Evolutionary conservation across 2,888 invertebrate genomes (phyloP).

Genomic region (Drosophila bunnanda): DNA sequence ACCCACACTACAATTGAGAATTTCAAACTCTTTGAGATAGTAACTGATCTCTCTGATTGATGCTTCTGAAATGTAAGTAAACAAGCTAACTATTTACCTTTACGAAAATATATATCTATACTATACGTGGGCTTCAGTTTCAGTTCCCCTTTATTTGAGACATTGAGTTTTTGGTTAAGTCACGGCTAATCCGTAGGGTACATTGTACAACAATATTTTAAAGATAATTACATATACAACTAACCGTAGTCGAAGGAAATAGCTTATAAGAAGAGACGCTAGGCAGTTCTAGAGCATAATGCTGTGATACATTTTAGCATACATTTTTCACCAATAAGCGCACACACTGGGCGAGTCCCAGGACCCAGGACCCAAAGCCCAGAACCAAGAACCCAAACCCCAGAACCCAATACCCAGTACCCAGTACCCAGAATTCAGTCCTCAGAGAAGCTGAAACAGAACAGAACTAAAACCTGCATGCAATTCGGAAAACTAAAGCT

Average conservation of each 20-base stretch:
- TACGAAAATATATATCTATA: conserved; percentile 28
- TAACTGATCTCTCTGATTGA: conserved; percentile 74
- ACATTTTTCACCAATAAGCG: conserved; percentile 58
- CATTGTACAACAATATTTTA: conserved; percentile 29
- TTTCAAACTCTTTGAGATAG: conserved; percentile 75
- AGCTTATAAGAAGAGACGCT: conserved; percentile 75
- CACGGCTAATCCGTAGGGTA: conserved; percentile 21
- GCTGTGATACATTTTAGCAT: conserved; percentile 83
- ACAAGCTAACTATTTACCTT: conserved; percentile 46
- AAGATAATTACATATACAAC: conserved; percentile 30
- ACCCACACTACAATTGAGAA: conserved; percentile 70
- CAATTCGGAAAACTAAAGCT: conserved; percentile 20
- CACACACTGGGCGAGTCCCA: conserved; percentile 32
- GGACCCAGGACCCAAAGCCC: background rate
- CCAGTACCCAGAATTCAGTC: background rate
- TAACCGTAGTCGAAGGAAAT: conserved; percentile 63
- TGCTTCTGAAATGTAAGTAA: conserved; percentile 80
- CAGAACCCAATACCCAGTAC: conserved; percentile 2
- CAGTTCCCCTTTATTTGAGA: conserved; percentile 26
- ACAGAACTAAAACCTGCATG: conserved; percentile 35
- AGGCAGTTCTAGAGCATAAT: conserved; percentile 78
- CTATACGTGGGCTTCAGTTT: conserved; percentile 51
- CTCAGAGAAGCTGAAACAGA: conserved; percentile 2
- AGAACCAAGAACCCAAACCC: background rate
- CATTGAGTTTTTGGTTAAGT: conserved; percentile 22